Evolutionary conservation across 2,797 vertebrate genomes (phyloP).

Genomic region (Amphiprion clarkii): DNA sequence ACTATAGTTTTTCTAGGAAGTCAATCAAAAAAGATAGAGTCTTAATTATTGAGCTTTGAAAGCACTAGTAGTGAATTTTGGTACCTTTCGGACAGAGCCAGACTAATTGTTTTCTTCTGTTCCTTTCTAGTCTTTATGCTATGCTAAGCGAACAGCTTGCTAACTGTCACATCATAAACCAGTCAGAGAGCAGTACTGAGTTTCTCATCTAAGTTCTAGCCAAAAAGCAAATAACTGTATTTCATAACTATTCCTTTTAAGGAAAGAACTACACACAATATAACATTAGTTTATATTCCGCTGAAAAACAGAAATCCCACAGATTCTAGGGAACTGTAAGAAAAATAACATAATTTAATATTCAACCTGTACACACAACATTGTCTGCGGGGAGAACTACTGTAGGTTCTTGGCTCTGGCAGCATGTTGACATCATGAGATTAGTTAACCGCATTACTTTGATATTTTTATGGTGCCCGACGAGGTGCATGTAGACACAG

Average conservation of each 20-base stretch:
- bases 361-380: constrained; percentile 6
- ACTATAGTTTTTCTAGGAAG: neutral
- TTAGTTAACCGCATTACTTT: constrained; percentile 65
- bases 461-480: constrained; percentile 64
- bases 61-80: neutral
- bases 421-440: constrained; percentile 63
- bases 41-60: neutral
- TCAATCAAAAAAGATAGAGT: neutral
- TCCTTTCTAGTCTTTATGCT: neutral
- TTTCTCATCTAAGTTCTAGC: neutral
- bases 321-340: constrained; percentile 3
- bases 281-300: neutral
- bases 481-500: constrained; percentile 37
- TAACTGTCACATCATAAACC: neutral
- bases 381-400: constrained; percentile 19
- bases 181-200: neutral
- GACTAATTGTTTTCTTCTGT: neutral
- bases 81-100: neutral
- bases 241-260: neutral
- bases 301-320: neutral
- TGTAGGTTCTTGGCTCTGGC: constrained; percentile 33
- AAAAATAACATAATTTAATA: constrained; percentile 9
- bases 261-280: neutral
- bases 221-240: neutral
- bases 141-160: neutral